Conservation (phyloP, 2,888 invertebrate species). For the Lycophotia porphyrea region DNA sequence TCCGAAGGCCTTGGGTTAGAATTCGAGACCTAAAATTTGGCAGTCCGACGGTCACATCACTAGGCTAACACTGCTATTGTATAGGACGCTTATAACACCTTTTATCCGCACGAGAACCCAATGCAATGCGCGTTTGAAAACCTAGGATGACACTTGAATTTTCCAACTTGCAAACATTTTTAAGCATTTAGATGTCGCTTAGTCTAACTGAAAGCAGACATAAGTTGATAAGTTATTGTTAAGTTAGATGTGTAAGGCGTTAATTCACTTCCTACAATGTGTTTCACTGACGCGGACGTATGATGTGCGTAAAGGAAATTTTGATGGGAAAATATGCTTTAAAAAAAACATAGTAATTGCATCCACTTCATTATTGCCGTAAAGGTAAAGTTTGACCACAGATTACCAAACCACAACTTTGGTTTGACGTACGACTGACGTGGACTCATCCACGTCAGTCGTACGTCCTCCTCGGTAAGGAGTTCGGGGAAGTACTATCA, state of each 20-base stretch:
- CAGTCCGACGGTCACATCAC: too few relatives aligned
- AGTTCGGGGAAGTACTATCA: slow-evolving; percentile 25
- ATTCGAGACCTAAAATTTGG: too few relatives aligned
- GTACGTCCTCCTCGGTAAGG: neutral
- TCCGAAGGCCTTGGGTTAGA: too few relatives aligned
- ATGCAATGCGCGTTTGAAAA: too few relatives aligned
- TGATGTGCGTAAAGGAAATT: slow-evolving; percentile 32
- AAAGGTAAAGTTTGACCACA: slow-evolving; percentile 33
- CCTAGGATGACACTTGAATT: too few relatives aligned
- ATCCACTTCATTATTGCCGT: neutral
- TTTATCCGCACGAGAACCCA: too few relatives aligned
- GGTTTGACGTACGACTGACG: slow-evolving; percentile 35
- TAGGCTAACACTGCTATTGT: too few relatives aligned
- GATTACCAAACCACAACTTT: slow-evolving; percentile 8
- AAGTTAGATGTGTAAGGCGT: neutral
- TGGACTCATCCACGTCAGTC: too few relatives aligned
- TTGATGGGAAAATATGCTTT: slow-evolving; percentile 7
- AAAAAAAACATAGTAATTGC: slow-evolving; percentile 2
- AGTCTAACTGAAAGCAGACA: neutral
- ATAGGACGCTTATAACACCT: too few relatives aligned
- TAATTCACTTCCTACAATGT: slow-evolving; percentile 17
- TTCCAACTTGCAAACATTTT: too few relatives aligned
- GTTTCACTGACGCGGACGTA: slow-evolving; percentile 30
- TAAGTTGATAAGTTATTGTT: neutral
- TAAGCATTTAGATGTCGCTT: neutral